Evolutionary conservation across 2,888 invertebrate species (phyloP), one percentile per base, ranked within the genome.

Genomic region (Parapristionchus giblindavisi): DNA sequence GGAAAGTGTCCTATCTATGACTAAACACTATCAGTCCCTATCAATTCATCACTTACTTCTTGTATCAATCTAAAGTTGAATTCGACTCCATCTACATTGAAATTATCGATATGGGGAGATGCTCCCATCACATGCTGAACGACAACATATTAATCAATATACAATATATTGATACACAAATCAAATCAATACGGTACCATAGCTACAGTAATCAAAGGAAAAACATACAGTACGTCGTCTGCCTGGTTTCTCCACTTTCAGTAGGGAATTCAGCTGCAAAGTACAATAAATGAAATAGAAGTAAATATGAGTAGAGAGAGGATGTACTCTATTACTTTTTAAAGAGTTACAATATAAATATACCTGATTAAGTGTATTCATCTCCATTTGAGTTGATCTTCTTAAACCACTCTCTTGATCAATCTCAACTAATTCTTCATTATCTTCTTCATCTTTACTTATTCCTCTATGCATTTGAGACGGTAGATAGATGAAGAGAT

Each of bases 371-470:
- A 43, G 32, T 29, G 60, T 68, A n/a, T 52, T 32, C 68, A 52
- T 51, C 51, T 68, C 52, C 51, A 52, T 68, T 24, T 52, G 34
- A n/a, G n/a, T n/a, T n/a, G n/a, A n/a, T n/a, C n/a, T n/a, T 14
- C 34, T 51, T n/a, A 27, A 14, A 52, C 68, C 68, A n/a, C 36
- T 36, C 24, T 68, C 68, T 52, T 68, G 52, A 24, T 68, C 68
- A 51, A 68, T 52, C 68, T 68, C 68, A n/a, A n/a, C n/a, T 27
- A 68, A n/a, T 6, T 68, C 68, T 38, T 68, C 68, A 24, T 68
- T 52, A 17, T 52, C 68, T 60, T 8, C n/a, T 34, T 5, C 14
- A 34, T 52, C 52, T 2, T 24, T 66, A 3, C 52, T 43, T 29
- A 65, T 29, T 14, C 60, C 27, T 8, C 29, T 14, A 60, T 14